Conservation (phyloP, 2,797 vertebrate genomes). For the Phalloptychus januarius region DNA sequence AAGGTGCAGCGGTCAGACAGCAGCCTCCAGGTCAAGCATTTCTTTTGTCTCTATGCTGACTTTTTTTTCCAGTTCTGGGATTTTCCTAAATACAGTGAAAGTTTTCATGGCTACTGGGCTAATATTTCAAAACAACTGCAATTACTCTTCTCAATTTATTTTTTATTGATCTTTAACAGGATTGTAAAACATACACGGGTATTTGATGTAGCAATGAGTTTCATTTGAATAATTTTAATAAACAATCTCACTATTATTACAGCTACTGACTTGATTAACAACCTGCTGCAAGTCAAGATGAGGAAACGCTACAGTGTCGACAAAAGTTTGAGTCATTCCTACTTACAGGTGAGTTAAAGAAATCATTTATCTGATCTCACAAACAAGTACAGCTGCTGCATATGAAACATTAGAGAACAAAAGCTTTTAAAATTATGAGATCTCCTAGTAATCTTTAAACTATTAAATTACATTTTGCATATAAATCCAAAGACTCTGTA, state of each 20-base stretch:
- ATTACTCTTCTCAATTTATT: neutral
- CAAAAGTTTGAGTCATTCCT: slow-evolving; percentile 91
- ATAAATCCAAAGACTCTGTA: neutral
- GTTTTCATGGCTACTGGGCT: neutral
- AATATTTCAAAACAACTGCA: neutral
- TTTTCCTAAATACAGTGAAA: neutral
- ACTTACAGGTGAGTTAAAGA: slow-evolving; percentile 84
- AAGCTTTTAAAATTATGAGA: slow-evolving; percentile 2
- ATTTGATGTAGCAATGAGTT: neutral
- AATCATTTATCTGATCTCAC: neutral
- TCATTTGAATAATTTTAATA: neutral
- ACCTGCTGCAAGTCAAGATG: slow-evolving; percentile 94
- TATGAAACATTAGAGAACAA: neutral
- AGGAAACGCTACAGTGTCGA: slow-evolving; percentile 94
- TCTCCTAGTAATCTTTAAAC: neutral
- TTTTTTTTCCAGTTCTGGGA: neutral
- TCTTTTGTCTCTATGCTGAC: neutral
- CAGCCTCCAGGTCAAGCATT: neutral
- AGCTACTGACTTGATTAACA: slow-evolving; percentile 94
- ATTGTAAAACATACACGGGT: neutral
- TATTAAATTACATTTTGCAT: slow-evolving; percentile 10
- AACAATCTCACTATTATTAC: slow-evolving; percentile 18
- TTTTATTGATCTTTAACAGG: neutral
- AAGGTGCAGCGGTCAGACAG: neutral
- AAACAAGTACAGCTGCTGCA: neutral